These are phyloP conservation scores for Kryptolebias ocellatus DNA, from an alignment of 2,797 vertebrate genomes.

Conservation along the genomic window DNA sequence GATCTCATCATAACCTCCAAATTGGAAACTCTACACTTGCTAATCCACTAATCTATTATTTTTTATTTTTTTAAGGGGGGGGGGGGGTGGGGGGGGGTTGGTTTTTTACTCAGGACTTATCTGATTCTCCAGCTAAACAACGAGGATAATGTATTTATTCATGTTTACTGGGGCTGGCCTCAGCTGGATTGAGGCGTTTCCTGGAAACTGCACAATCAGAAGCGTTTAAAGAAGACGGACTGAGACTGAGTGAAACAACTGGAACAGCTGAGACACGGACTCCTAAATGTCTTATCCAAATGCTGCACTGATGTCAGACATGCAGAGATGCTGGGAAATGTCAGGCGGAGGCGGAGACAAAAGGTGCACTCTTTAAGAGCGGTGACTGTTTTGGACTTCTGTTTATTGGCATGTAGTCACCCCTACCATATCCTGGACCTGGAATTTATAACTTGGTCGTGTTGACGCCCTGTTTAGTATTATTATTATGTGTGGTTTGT, in stretches of 20 bases:
- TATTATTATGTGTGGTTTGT: slow-evolving; percentile 62
- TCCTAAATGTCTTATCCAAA: slow-evolving; percentile 21
- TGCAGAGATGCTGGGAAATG: slow-evolving; percentile 52
- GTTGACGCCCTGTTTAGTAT: slow-evolving; percentile 58
- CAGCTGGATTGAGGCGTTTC: slow-evolving; percentile 54
- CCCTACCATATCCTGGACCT: slow-evolving; percentile 7
- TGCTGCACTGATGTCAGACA: slow-evolving; percentile 19
- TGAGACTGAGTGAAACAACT: slow-evolving; percentile 41
- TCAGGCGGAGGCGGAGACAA: slow-evolving; percentile 26
- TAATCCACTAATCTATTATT: slow-evolving; percentile 48
- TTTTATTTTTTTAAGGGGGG: no score
- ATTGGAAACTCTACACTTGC: slow-evolving; percentile 16
- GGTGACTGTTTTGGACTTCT: slow-evolving; percentile 7
- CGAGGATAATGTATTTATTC: slow-evolving; percentile 57
- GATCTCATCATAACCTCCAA: slow-evolving; percentile 25
- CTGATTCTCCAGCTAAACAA: slow-evolving; percentile 48
- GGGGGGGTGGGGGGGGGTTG: no score
- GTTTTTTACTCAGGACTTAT: slow-evolving; percentile 13
- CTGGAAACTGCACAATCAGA: slow-evolving; percentile 41
- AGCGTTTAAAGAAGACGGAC: slow-evolving; percentile 9
- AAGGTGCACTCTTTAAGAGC: slow-evolving; percentile 22
- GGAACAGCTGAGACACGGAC: slow-evolving; percentile 36
- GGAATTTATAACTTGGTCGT: slow-evolving; percentile 52
- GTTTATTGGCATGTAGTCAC: slow-evolving; percentile 14
- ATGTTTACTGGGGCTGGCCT: slow-evolving; percentile 54